Base-by-base conservation (phyloP, 2,888 invertebrate genomes). In the Eurytoma adleriae region DNA sequence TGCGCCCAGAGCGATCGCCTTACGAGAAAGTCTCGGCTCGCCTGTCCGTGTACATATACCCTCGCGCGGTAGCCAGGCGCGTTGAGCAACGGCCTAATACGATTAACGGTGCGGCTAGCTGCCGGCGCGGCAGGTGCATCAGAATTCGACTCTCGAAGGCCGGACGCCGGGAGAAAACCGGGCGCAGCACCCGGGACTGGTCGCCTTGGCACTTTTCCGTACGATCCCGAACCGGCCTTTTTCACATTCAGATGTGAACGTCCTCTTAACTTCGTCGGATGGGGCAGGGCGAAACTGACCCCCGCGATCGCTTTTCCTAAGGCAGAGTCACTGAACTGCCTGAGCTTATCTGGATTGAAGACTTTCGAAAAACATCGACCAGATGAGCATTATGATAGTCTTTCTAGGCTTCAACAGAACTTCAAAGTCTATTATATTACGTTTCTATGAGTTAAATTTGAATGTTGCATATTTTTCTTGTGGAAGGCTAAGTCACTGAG, bases 71-170 rank as follows among this genome's bases (percentile, higher is more conserved):
- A 30, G n/a, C 13, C 54, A 56, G 56, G n/a, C 3, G 40, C 30
- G 59, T 72, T 68, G 67, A 72, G 78, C 78, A 78, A 78, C 61
- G 40, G 54, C 78, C 78, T 78, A 78, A 78, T 78, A 68, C 72
- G 78, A 73, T 78, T 78, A 72, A 72, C 72, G 78, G 67, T 61
- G 67, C 59, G 56, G 7, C 52, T 24, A 50, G 27, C 13, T 52
- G 52, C 64, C 24, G 27, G 59, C 24, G 20, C 66, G 50, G 71
- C 78, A 78, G 78, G 78, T 78, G 78, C 78, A 78, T 78, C 78
- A 71, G 71, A 78, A 78, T 78, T 78, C 71, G 71, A 78, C 71
- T 71, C 78, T 71, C 56, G 69, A 76, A 62, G 62, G 77, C 57
- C 18, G 61, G 50, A 68, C 10, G 30, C 30, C 30, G 50, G 18